Percentiles rank a stretch among this genome's conserved stretches.
Conservation (phyloP, 2,797 vertebrate species). For the Tenualosa ilisha region DNA sequence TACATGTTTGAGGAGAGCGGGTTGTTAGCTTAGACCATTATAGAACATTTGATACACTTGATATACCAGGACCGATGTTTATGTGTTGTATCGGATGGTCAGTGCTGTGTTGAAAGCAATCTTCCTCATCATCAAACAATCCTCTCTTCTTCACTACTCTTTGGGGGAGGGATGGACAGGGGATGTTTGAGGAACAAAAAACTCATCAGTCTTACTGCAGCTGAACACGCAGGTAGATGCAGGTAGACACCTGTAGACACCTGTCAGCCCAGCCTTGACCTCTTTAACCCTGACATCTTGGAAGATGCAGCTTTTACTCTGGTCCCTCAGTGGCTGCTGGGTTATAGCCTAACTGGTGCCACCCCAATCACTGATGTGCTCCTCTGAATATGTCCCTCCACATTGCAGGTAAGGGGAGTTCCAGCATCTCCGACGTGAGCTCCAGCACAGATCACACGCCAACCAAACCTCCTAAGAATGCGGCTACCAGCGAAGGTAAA, state of each 20-base stretch:
- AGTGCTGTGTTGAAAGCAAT: neutral
- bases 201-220: neutral
- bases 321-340: neutral
- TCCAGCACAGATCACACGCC: constrained; percentile 97
- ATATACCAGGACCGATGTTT: too few relatives aligned
- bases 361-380: neutral
- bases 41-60: too few relatives aligned
- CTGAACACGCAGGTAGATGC: neutral
- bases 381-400: constrained; percentile 40
- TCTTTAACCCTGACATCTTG: neutral
- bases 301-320: neutral
- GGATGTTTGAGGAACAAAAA: neutral
- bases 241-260: neutral
- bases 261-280: neutral
- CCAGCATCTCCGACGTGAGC: constrained; percentile 99
- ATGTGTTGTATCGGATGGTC: too few relatives aligned
- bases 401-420: constrained; percentile 94
- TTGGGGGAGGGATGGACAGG: neutral
- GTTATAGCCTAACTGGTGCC: neutral
- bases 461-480: constrained; percentile 95
- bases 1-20: too few relatives aligned
- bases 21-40: too few relatives aligned
- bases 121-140: neutral
- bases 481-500: constrained; percentile 95
- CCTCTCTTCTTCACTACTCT: neutral